Evolutionary conservation across 2,888 invertebrate genomes (phyloP).

Genomic region (Drosophila hamatofila): DNA sequence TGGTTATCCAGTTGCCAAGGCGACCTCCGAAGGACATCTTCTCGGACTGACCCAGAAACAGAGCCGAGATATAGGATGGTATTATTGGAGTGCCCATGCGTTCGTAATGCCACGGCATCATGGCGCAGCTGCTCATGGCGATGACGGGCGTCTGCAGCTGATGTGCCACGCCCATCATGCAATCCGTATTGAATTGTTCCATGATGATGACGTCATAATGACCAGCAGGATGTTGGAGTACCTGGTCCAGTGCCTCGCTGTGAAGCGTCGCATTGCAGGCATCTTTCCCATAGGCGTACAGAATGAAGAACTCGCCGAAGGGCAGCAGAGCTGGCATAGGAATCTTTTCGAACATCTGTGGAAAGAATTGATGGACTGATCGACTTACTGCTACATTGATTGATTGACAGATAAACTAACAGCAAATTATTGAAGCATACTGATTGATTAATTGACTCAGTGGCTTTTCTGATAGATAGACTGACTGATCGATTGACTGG

Average conservation of each 20-base stretch:
- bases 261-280: constrained; percentile 80
- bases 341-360: constrained; percentile 78
- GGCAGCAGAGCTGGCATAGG: constrained; percentile 60
- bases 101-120: constrained; percentile 88
- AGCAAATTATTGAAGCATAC: neutral
- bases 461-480: too few species aligned
- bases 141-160: constrained; percentile 88
- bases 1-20: constrained; percentile 85
- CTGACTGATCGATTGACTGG: too few species aligned
- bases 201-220: constrained; percentile 89
- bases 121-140: constrained; percentile 85
- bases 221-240: constrained; percentile 85
- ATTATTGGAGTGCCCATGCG: constrained; percentile 87
- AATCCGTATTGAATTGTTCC: constrained; percentile 91
- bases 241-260: constrained; percentile 81
- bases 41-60: constrained; percentile 86
- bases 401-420: neutral
- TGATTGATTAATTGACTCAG: neutral
- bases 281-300: constrained; percentile 78
- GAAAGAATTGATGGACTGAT: neutral
- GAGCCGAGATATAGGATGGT: constrained; percentile 87
- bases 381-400: neutral
- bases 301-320: constrained; percentile 76
- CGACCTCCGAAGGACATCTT: constrained; percentile 85
- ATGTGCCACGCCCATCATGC: constrained; percentile 89